Base-by-base conservation (phyloP, 2,888 invertebrate genomes). In the Lasioglossum pauxillum region DNA sequence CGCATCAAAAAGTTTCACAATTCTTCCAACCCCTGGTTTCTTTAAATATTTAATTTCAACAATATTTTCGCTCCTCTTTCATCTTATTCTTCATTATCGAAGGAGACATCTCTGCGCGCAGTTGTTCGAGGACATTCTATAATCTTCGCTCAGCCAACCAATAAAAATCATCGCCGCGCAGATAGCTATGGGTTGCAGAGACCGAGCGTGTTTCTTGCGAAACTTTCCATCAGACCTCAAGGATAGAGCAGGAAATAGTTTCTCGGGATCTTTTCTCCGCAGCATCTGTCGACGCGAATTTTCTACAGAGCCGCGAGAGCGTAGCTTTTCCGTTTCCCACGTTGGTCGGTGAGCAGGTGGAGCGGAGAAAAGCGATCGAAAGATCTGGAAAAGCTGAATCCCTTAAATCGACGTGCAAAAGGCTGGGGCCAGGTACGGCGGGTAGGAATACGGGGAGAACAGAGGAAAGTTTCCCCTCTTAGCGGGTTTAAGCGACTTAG, bases 401-500 rank as follows among this genome's bases (percentile, higher is more conserved):
- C 44, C n/a, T 44, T 78, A 53, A 64, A 80, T 67, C 67, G 57
- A 67, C 19, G 19, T 16, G 75, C n/a, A 53, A 16, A 74, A 19
- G 53, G 69, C 75, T 53, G 53, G 64, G 60, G 2, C 5, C 44
- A 8, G 75, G n/a, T 49, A 44, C 31, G n/a, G 35, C 27, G n/a
- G 53, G 49, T n/a, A 41, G 41, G 53, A 23, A 38, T 41, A 49
- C 49, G 27, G 14, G 16, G 49, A 27, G 73, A 46, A n/a, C 57
- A 60, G 69, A 53, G 57, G 72, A 46, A 76, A 75, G 75, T 79
- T 77, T 75, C 49, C 27, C 77, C 77, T 46, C 64, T 77, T 49
- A 38, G 77, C n/a, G 71, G 74, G 49, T 76, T 84, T 53, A 82
- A 84, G 88, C 87, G 90, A 88, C 89, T 92, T 89, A 89, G 82